Conservation (phyloP, 2,888 invertebrate genomes). For the Eudasyphora cyanicolor region DNA sequence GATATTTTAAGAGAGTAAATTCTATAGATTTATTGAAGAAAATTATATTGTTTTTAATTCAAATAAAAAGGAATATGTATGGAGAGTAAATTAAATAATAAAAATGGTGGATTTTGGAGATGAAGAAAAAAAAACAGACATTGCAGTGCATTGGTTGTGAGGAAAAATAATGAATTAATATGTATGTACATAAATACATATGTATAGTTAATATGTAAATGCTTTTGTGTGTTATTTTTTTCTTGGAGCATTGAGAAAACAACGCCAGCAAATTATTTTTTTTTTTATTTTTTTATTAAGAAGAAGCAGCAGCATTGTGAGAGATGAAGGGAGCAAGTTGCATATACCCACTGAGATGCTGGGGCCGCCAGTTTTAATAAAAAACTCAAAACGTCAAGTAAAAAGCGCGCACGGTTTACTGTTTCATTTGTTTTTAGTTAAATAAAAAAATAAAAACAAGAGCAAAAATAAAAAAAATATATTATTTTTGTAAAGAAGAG, state of each 20-base stretch:
- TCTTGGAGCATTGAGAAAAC: no score
- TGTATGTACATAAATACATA: background rate
- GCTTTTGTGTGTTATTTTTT: slow-evolving; percentile 1
- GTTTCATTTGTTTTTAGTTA: no score
- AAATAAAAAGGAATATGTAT: slow-evolving; percentile 3
- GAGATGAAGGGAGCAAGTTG: slow-evolving; percentile 52
- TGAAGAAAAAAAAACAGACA: background rate
- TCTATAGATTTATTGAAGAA: background rate
- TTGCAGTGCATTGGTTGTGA: background rate
- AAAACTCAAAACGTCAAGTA: slow-evolving; percentile 63
- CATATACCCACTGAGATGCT: slow-evolving; percentile 51
- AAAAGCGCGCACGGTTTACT: slow-evolving; percentile 30
- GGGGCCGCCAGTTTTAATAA: slow-evolving; percentile 56
- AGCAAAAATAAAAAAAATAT: slow-evolving; percentile 3
- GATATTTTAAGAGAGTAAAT: background rate
- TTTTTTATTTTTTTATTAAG: no score
- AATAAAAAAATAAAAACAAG: slow-evolving; percentile 8
- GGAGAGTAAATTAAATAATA: slow-evolving; percentile 20
- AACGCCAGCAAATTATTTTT: no score
- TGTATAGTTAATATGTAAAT: no score
- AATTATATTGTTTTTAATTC: background rate
- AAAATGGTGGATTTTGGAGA: slow-evolving; percentile 58
- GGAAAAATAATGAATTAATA: no score
- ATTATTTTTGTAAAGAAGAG: background rate
- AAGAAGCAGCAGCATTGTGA: background rate